A percentile compares a stretch with the other conserved stretches of the same genome.
Conservation (phyloP, 2,797 vertebrate species). For the Avahi laniger region DNA sequence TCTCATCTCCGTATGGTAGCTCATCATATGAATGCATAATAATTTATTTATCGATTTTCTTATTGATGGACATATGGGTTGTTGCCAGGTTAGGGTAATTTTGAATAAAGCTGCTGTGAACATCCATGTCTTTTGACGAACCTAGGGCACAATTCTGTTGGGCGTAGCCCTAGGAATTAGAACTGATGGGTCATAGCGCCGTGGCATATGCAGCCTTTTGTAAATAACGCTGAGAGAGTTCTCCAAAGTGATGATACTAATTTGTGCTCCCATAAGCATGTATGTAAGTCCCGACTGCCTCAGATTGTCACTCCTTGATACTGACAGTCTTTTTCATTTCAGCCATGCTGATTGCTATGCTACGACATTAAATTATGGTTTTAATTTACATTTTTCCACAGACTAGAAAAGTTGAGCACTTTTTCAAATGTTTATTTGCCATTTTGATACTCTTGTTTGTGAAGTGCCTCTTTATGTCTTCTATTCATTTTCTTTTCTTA, state of each 20-base stretch:
- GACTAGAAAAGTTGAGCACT: not conserved
- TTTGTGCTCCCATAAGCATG: not conserved
- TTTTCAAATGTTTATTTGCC: not conserved
- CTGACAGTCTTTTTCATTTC: not conserved
- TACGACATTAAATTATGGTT: not conserved
- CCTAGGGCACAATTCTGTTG: not conserved
- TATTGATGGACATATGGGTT: not conserved
- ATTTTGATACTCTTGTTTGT: not conserved
- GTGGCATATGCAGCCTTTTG: not conserved
- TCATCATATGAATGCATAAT: not conserved
- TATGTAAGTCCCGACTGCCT: not conserved
- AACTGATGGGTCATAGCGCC: not conserved
- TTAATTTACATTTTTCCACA: not conserved
- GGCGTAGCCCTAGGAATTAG: not conserved
- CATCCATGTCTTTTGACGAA: not conserved
- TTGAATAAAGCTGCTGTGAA: not conserved
- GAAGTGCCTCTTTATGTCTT: not conserved
- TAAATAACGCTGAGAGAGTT: not conserved
- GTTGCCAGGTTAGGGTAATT: not conserved
- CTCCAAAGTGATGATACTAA: not conserved
- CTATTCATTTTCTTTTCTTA: slow-evolving; percentile 21
- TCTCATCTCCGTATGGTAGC: not conserved
- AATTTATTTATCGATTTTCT: not conserved
- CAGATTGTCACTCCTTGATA: not conserved
- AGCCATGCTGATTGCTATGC: not conserved